A percentile compares a stretch with the other conserved stretches of the same genome.
phyloP scores from a whole-genome alignment of 1,140 invertebrate genomes.

The Teleopsis dalmanni region DNA sequence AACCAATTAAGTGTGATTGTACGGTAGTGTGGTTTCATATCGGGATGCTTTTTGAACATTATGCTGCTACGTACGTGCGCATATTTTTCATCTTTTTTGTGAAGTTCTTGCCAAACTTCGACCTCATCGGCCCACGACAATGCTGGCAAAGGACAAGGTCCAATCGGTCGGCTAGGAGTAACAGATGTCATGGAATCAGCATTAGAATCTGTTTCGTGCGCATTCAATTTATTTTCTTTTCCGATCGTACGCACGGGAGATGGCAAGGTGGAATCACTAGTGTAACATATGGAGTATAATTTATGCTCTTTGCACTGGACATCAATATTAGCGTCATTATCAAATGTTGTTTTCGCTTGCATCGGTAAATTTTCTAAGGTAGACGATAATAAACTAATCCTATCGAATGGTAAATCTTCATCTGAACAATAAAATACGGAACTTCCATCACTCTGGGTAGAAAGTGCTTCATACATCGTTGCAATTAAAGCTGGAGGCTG shows the following conservation, averaged over 20 bases:
- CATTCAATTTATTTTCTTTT: too few species aligned
- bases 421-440: too few species aligned
- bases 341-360: background rate
- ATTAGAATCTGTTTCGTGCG: too few species aligned
- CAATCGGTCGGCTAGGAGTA: constrained; percentile 15
- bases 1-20: constrained; percentile 95
- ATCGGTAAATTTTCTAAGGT: constrained; percentile 2
- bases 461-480: too few species aligned
- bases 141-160: constrained; percentile 66
- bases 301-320: too few species aligned
- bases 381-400: constrained; percentile 28
- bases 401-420: too few species aligned
- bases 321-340: too few species aligned
- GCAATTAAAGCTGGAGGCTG: too few species aligned
- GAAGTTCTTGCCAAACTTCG: constrained; percentile 84
- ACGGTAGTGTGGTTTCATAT: constrained; percentile 83
- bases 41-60: constrained; percentile 76
- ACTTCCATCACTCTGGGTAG: too few species aligned
- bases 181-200: constrained; percentile 17
- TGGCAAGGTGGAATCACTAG: too few species aligned
- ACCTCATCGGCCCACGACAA: constrained; percentile 78
- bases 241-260: too few species aligned
- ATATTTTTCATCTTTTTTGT: constrained; percentile 69
- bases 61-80: constrained; percentile 61
- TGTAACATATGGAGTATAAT: constrained; percentile 30